phyloP scores from a whole-genome alignment of 1,140 invertebrate genomes.

The Brachionus manjavacas region DNA sequence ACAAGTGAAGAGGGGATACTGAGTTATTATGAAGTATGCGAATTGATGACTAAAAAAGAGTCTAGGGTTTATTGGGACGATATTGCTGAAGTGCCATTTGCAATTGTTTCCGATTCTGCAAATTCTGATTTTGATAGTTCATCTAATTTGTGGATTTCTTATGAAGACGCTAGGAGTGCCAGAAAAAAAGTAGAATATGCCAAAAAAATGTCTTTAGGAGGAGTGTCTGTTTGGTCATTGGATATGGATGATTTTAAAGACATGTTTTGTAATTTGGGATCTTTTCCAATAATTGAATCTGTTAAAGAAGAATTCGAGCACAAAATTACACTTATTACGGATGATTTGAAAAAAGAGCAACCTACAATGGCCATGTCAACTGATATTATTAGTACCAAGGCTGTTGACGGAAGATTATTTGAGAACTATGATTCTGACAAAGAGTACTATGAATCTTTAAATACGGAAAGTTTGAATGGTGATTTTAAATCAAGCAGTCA shows the following conservation, averaged over 20 bases:
- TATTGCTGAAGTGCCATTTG: conserved; percentile 12
- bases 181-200: conserved; percentile 71
- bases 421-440: background rate
- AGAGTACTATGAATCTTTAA: background rate
- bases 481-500: background rate
- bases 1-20: conserved; percentile 49
- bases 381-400: background rate
- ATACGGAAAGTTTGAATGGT: background rate
- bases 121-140: background rate
- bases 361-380: background rate
- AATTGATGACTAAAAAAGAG: conserved; percentile 46
- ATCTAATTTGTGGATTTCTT: conserved; percentile 34
- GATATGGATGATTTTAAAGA: conserved; percentile 91
- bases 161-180: conserved; percentile 34
- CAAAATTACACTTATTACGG: conserved; percentile 7
- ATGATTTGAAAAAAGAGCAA: background rate
- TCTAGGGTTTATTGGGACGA: conserved; percentile 39
- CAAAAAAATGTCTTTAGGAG: conserved; percentile 78
- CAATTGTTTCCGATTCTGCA: conserved; percentile 6
- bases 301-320: conserved; percentile 41
- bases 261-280: conserved; percentile 55
- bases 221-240: conserved; percentile 92
- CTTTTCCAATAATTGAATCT: conserved; percentile 42
- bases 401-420: background rate
- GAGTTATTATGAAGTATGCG: conserved; percentile 54